Evolutionary conservation across 1,140 invertebrate species (phyloP).

Genomic region (Wasmannia auropunctata): DNA sequence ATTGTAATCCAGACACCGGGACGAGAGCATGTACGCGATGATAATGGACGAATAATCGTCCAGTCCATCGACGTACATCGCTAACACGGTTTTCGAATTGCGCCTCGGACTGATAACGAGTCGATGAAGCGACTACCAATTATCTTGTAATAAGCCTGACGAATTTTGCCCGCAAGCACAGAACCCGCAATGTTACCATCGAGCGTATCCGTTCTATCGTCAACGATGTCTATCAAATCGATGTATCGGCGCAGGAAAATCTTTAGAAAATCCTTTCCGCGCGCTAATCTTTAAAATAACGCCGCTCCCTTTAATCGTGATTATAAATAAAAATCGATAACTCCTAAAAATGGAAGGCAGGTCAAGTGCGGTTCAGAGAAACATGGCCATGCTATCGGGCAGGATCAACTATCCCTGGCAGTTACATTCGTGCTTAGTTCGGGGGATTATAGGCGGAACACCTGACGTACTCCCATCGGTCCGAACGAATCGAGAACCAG

Average conservation of each 20-base stretch:
- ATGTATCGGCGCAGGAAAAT: not conserved
- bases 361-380: conserved; percentile 38
- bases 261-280: not conserved
- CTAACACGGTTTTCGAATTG: conserved; percentile 60
- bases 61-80: conserved; percentile 39
- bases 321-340: conserved; percentile 20
- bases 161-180: not conserved
- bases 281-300: not conserved
- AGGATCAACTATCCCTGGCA: conserved; percentile 12
- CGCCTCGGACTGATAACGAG: conserved; percentile 39
- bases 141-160: conserved; percentile 45
- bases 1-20: conserved; percentile 51
- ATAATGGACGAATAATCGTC: conserved; percentile 56
- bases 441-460: conserved; percentile 50
- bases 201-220: not conserved
- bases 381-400: conserved; percentile 13
- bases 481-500: conserved; percentile 27
- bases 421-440: conserved; percentile 51
- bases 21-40: conserved; percentile 57
- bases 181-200: not conserved
- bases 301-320: not conserved
- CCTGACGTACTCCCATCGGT: conserved; percentile 55
- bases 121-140: conserved; percentile 49
- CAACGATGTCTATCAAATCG: not conserved
- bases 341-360: not conserved